These are phyloP conservation scores for Oreortyx pictus DNA, from an alignment of 2,797 vertebrate genomes.

Conservation along the genomic window DNA sequence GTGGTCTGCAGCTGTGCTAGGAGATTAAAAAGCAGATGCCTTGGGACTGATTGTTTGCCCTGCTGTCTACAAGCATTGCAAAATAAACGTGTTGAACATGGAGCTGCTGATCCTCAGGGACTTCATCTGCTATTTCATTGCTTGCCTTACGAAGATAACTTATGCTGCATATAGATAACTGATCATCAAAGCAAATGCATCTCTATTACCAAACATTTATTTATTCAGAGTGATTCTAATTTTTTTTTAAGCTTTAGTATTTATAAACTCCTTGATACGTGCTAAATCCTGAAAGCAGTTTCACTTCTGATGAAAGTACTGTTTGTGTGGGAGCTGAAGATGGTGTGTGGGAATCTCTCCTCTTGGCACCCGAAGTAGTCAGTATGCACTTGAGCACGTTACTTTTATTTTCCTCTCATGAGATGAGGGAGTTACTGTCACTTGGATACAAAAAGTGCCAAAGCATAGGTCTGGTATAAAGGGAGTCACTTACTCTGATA, in stretches of 20 bases:
- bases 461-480: conserved; percentile 18
- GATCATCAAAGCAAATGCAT: conserved; percentile 42
- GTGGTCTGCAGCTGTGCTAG: conserved; percentile 51
- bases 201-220: conserved; percentile 18
- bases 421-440: conserved; percentile 51
- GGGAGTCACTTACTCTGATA: conserved; percentile 15
- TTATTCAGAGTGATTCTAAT: conserved; percentile 30
- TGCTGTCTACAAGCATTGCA: background rate
- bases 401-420: background rate
- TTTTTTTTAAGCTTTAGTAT: background rate
- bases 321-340: background rate
- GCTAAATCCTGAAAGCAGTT: conserved; percentile 5
- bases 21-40: conserved; percentile 54
- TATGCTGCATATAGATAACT: conserved; percentile 13
- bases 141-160: conserved; percentile 60
- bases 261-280: conserved; percentile 51
- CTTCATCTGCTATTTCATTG: conserved; percentile 34
- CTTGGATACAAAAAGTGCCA: conserved; percentile 35
- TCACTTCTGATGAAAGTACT: conserved; percentile 43
- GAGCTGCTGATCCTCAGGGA: conserved; percentile 64
- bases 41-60: conserved; percentile 41
- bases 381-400: background rate
- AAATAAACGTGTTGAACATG: background rate
- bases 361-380: conserved; percentile 13
- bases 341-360: conserved; percentile 20